Evolutionary conservation across 2,797 vertebrate species (phyloP).

Genomic region (Mycteria americana): DNA sequence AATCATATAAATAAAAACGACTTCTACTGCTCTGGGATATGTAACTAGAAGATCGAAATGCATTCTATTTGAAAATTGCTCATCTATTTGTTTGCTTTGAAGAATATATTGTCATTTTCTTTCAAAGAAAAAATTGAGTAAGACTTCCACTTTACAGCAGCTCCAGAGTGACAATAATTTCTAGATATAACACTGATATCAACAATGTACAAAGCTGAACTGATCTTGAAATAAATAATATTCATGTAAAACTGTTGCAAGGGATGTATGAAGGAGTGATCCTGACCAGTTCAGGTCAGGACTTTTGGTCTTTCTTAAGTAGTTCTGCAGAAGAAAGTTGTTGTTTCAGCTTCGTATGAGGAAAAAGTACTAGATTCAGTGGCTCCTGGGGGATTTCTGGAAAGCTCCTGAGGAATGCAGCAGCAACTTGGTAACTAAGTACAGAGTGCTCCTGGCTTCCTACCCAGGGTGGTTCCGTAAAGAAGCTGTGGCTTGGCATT

Average conservation of each 20-base stretch:
- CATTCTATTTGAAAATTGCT: neutral
- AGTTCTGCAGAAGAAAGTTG: slow-evolving; percentile 58
- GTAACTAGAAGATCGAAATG: neutral
- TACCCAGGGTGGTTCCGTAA: slow-evolving; percentile 22
- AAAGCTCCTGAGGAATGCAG: slow-evolving; percentile 62
- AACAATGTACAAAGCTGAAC: neutral
- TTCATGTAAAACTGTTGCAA: neutral
- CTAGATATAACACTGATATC: neutral
- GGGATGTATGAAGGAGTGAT: neutral
- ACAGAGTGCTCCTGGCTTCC: slow-evolving; percentile 54
- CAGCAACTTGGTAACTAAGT: neutral
- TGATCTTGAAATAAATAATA: neutral
- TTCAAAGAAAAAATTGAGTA: neutral
- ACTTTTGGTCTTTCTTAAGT: slow-evolving; percentile 38
- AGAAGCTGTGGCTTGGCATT: slow-evolving; percentile 62
- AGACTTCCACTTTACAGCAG: neutral
- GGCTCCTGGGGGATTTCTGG: slow-evolving; percentile 59
- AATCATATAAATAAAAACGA: neutral
- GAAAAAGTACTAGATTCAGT: slow-evolving; percentile 33
- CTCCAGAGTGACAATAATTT: neutral
- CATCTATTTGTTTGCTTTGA: neutral
- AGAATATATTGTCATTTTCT: neutral
- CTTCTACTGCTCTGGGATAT: neutral
- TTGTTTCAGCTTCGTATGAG: slow-evolving; percentile 41
- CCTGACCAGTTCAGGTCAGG: slow-evolving; percentile 1